These are phyloP conservation scores for Potorous gilbertii DNA, from an alignment of 2,797 vertebrate genomes.

Conservation along the genomic window DNA sequence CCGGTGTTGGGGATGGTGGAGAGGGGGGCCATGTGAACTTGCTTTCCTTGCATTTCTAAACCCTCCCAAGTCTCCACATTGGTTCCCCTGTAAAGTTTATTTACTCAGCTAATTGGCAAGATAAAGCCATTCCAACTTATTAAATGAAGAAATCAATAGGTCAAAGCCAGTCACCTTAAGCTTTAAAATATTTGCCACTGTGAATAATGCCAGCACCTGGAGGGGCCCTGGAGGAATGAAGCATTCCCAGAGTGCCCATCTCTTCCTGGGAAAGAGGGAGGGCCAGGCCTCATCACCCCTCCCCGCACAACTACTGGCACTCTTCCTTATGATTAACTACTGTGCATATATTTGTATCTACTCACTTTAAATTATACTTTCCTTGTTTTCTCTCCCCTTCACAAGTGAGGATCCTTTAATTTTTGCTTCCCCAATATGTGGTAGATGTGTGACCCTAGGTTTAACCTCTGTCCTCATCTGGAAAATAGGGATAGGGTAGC, in stretches of 20 bases:
- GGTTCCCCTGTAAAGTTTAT: background rate
- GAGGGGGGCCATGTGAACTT: background rate
- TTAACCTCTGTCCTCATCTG: background rate
- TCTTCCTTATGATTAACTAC: background rate
- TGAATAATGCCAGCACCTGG: background rate
- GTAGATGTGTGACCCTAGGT: background rate
- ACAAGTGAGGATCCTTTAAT: background rate
- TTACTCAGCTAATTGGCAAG: background rate
- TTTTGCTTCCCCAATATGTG: background rate
- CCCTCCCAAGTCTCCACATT: background rate
- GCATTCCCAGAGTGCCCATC: background rate
- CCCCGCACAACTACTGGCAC: background rate
- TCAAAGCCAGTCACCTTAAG: background rate
- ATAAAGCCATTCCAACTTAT: constrained; percentile 7
- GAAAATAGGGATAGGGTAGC: background rate
- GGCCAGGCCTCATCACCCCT: background rate
- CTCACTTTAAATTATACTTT: background rate
- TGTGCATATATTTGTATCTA: background rate
- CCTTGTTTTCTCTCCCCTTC: background rate
- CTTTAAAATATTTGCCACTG: background rate
- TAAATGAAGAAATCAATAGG: background rate
- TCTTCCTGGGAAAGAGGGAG: background rate
- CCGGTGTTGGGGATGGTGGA: background rate
- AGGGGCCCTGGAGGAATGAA: background rate
- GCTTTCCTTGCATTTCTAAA: background rate